phyloP scores from a whole-genome alignment of 2,888 invertebrate genomes.

The Drosophila planitibia region DNA sequence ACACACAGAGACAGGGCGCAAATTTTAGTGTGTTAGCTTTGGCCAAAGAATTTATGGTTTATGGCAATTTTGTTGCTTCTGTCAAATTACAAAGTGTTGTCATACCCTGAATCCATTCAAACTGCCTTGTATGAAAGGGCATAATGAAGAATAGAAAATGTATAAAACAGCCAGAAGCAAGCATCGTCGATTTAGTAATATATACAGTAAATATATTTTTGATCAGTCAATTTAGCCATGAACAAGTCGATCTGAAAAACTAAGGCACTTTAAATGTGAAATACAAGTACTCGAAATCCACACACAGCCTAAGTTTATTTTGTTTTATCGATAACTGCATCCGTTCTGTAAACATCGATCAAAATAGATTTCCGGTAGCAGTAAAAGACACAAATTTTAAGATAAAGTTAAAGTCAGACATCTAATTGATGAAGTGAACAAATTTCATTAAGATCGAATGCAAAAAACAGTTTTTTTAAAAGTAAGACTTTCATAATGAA shows the following conservation, averaged over 20 bases:
- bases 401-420: background rate
- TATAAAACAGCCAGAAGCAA: background rate
- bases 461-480: background rate
- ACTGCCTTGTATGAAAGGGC: background rate
- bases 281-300: background rate
- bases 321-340: background rate
- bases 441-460: background rate
- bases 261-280: background rate
- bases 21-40: slow-evolving; percentile 67
- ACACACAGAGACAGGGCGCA: slow-evolving; percentile 14
- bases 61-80: slow-evolving; percentile 73
- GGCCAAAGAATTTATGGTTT: slow-evolving; percentile 77
- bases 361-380: background rate
- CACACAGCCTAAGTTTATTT: background rate
- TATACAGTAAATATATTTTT: background rate
- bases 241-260: background rate
- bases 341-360: background rate
- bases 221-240: background rate
- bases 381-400: background rate
- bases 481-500: background rate
- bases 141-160: background rate
- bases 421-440: background rate
- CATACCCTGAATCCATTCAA: background rate
- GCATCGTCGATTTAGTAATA: background rate
- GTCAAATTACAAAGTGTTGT: slow-evolving; percentile 69